These are phyloP conservation scores for Nemotelus pantherinus DNA, from an alignment of 2,888 invertebrate genomes.

Conservation along the genomic window DNA sequence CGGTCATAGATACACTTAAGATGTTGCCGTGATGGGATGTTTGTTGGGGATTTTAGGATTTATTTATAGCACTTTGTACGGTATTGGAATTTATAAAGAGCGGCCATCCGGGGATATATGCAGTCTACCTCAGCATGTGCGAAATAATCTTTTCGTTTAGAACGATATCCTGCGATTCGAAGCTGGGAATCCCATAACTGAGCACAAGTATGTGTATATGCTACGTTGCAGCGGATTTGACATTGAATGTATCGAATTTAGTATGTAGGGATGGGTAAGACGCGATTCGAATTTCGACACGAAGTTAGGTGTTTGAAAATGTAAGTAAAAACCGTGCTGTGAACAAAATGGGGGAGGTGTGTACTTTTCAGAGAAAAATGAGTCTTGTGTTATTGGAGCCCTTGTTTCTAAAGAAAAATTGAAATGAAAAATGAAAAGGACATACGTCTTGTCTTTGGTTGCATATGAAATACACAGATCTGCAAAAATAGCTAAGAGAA, in stretches of 20 bases:
- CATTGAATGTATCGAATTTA: not conserved
- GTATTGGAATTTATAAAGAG: slow-evolving; percentile 45
- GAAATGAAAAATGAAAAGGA: too few relatives aligned
- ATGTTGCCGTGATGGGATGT: slow-evolving; percentile 38
- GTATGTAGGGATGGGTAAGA: slow-evolving; percentile 1
- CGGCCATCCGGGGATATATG: slow-evolving; percentile 32
- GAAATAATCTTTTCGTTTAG: slow-evolving; percentile 43
- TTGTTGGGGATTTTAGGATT: slow-evolving; percentile 48
- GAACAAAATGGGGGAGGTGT: too few relatives aligned
- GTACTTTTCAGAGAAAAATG: too few relatives aligned
- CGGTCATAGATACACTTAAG: too few relatives aligned
- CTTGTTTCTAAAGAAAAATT: too few relatives aligned
- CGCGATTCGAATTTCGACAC: not conserved
- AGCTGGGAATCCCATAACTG: slow-evolving; percentile 17
- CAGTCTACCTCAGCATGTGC: slow-evolving; percentile 43
- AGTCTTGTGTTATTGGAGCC: too few relatives aligned
- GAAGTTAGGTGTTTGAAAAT: too few relatives aligned
- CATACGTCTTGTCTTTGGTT: too few relatives aligned
- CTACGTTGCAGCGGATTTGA: slow-evolving; percentile 15
- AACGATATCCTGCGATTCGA: slow-evolving; percentile 28
- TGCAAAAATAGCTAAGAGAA: too few relatives aligned
- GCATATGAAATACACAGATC: too few relatives aligned
- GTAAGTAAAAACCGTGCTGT: too few relatives aligned
- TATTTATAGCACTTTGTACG: slow-evolving; percentile 46
- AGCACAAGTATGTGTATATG: not conserved